phyloP scores from a whole-genome alignment of 2,888 invertebrate species.

The Ophion slaviceki region DNA sequence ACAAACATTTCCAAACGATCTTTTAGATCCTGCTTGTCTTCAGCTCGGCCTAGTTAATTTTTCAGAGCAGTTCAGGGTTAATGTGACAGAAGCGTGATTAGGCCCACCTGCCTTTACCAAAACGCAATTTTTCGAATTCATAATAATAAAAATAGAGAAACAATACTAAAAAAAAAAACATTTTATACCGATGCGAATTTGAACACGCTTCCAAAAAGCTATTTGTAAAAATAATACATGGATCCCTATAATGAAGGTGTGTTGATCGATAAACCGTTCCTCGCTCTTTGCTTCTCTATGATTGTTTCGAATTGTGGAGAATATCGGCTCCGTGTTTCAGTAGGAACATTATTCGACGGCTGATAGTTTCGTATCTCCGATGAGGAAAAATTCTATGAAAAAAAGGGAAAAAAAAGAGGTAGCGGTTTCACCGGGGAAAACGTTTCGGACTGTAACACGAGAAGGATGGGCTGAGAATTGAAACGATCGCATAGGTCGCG shows the following conservation, averaged over 20 bases:
- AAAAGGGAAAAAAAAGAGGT: not conserved
- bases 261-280: not conserved
- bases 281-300: not conserved
- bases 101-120: too few relatives aligned
- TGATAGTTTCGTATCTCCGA: not conserved
- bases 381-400: not conserved
- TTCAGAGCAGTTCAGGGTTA: too few relatives aligned
- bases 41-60: too few relatives aligned
- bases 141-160: too few relatives aligned
- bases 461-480: constrained; percentile 17
- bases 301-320: not conserved
- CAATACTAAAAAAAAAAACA: too few relatives aligned
- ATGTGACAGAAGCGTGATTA: too few relatives aligned
- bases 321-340: not conserved
- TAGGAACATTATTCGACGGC: not conserved
- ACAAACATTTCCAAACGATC: too few relatives aligned
- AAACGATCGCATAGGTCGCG: constrained; percentile 20
- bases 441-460: constrained; percentile 10
- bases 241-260: not conserved
- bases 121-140: too few relatives aligned
- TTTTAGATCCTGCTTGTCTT: too few relatives aligned
- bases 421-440: constrained; percentile 19
- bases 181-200: not conserved
- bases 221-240: not conserved
- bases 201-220: not conserved